Conservation (phyloP, 1,140 invertebrate species). For the Myzus persicae region DNA sequence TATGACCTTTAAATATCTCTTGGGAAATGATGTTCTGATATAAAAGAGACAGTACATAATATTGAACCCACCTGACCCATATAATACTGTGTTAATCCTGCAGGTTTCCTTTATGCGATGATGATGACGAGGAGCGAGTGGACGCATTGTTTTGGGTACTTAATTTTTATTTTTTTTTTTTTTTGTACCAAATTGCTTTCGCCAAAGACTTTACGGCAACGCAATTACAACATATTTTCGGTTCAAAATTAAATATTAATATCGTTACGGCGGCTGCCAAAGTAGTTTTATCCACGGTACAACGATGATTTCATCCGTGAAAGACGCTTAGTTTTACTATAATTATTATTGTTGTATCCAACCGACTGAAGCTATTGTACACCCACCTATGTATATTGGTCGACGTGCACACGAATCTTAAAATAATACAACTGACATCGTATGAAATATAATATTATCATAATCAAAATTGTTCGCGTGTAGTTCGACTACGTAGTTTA, state of each 20-base stretch:
- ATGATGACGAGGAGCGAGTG: neutral
- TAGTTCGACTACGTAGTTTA: neutral
- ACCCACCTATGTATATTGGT: too few relatives aligned
- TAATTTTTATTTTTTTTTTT: too few relatives aligned
- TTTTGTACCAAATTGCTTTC: neutral
- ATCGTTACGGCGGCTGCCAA: neutral
- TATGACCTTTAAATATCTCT: neutral
- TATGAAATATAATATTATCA: neutral
- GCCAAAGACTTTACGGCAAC: too few relatives aligned
- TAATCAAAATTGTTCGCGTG: neutral
- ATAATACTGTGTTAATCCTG: neutral
- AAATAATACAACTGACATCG: neutral
- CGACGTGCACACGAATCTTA: neutral
- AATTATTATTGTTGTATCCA: too few relatives aligned
- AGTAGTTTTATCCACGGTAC: neutral
- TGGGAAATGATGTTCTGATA: neutral
- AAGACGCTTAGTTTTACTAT: too few relatives aligned
- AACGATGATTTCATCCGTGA: neutral
- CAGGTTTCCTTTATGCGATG: neutral
- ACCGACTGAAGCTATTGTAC: neutral
- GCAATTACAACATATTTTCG: neutral
- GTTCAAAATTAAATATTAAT: neutral
- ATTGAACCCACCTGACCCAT: neutral
- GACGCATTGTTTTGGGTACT: neutral
- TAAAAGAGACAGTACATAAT: neutral